Percentiles rank a stretch among this genome's conserved stretches.
phyloP scores from a whole-genome alignment of 2,888 invertebrate genomes.

The Abrostola triplasia region DNA sequence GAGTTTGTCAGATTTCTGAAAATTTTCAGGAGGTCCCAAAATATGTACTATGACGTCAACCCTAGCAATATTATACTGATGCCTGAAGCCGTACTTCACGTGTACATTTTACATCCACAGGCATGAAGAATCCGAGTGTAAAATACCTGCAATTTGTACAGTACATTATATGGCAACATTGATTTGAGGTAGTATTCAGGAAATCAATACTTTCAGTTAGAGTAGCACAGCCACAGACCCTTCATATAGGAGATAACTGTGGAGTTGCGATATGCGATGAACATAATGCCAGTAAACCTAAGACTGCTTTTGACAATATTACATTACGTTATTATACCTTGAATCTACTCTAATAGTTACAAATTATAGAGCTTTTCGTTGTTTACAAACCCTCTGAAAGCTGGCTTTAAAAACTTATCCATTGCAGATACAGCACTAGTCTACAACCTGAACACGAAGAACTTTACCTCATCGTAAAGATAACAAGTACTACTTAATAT shows the following conservation, averaged over 20 bases:
- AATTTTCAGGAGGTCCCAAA: conserved; percentile 82
- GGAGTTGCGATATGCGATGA: background rate
- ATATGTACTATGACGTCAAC: conserved; percentile 67
- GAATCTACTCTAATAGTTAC: too few species aligned
- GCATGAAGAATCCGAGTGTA: conserved; percentile 6
- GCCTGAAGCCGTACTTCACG: conserved; percentile 15
- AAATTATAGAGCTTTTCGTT: too few species aligned
- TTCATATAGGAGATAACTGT: background rate
- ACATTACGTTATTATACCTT: too few species aligned
- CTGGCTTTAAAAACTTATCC: too few species aligned
- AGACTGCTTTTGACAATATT: too few species aligned
- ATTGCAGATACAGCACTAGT: too few species aligned
- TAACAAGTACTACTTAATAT: too few species aligned
- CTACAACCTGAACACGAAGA: too few species aligned
- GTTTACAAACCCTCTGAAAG: too few species aligned
- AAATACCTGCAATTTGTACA: conserved; percentile 7
- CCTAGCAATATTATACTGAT: conserved; percentile 63
- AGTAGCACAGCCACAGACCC: background rate
- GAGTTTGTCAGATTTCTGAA: conserved; percentile 84
- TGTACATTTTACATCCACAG: conserved; percentile 14
- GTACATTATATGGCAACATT: conserved; percentile 11
- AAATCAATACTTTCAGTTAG: conserved; percentile 28
- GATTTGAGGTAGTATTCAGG: background rate
- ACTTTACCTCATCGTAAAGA: too few species aligned
- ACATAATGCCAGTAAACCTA: too few species aligned